Conservation (phyloP, 2,888 invertebrate genomes). For the Stenodema calcarata region DNA sequence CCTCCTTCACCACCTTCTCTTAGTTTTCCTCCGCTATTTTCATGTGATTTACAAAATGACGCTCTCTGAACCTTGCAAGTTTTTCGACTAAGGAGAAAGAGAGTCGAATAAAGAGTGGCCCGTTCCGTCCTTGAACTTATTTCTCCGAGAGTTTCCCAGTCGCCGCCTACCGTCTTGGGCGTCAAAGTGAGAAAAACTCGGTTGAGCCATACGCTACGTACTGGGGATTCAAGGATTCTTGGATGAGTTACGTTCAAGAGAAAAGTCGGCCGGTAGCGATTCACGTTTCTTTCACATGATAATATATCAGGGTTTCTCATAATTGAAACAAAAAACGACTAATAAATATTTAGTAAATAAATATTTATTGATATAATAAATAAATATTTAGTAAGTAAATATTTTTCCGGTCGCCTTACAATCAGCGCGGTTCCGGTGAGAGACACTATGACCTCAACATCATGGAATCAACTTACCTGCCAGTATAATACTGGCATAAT, state of each 20-base stretch:
- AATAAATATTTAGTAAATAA: too few species aligned
- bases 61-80: not conserved
- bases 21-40: constrained; percentile 4
- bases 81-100: not conserved
- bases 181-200: not conserved
- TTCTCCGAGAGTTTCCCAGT: not conserved
- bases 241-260: not conserved
- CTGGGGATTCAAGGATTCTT: not conserved
- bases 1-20: not conserved
- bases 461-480: too few species aligned
- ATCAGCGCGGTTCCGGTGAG: too few species aligned
- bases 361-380: too few species aligned
- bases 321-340: too few species aligned
- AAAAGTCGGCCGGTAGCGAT: too few species aligned
- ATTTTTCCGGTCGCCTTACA: too few species aligned
- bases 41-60: constrained; percentile 33
- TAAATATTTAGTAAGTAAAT: too few species aligned
- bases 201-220: not conserved
- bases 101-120: not conserved
- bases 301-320: too few species aligned
- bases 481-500: too few species aligned
- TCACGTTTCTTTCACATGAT: too few species aligned
- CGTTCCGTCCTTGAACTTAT: not conserved
- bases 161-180: not conserved
- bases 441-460: too few species aligned